These are phyloP conservation scores for Carlito syrichta DNA, from an alignment of 2,113 vertebrate species.

Conservation along the genomic window DNA sequence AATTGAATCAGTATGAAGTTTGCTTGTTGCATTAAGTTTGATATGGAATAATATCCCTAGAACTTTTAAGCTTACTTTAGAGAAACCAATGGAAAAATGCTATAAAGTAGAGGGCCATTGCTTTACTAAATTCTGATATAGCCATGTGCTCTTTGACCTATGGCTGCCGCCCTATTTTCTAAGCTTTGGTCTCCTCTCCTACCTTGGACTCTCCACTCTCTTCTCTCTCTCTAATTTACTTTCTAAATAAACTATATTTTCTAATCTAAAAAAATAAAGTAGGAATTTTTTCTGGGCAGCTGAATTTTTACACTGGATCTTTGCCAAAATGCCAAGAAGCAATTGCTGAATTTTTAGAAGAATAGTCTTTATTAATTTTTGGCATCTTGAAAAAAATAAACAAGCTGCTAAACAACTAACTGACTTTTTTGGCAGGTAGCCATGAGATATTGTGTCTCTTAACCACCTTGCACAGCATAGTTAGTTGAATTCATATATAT, in stretches of 20 bases:
- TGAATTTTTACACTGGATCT: not conserved
- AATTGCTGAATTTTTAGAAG: not conserved
- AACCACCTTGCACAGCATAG: slow-evolving; percentile 5
- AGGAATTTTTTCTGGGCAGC: not conserved
- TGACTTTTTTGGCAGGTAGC: not conserved
- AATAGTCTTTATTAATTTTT: not conserved
- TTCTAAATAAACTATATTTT: no score
- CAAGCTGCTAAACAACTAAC: not conserved
- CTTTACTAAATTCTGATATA: no score
- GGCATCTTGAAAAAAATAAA: not conserved
- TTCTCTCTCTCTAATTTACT: no score
- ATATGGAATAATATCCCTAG: not conserved
- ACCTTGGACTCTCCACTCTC: no score
- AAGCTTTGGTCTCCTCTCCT: no score
- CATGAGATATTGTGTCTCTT: not conserved
- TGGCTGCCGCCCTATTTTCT: no score
- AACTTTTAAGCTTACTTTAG: not conserved
- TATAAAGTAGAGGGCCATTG: no score
- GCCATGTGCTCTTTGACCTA: no score
- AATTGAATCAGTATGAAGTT: not conserved
- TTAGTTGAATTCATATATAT: not conserved
- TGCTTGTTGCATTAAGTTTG: slow-evolving; percentile 14
- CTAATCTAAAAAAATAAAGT: no score
- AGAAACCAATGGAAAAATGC: not conserved
- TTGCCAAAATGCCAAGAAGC: no score